phyloP scores from a whole-genome alignment of 2,888 invertebrate species.

The Cecidostiba fungosa region DNA sequence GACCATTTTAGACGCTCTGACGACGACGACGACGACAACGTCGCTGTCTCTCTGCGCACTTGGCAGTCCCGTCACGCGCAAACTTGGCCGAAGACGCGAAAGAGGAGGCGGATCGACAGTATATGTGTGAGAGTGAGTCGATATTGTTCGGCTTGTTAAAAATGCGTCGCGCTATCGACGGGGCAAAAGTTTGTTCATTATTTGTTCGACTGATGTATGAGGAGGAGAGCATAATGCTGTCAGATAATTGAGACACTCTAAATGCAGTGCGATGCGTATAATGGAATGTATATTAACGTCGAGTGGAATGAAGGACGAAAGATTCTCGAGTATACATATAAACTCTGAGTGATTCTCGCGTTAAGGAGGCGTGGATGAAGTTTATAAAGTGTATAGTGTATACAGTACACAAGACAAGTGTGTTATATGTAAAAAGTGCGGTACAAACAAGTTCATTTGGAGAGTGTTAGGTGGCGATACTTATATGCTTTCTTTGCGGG shows the following conservation, averaged over 20 bases:
- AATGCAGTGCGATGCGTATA: not conserved
- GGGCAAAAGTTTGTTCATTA: slow-evolving; percentile 2
- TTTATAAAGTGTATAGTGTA: no score
- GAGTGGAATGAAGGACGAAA: no score
- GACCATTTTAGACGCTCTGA: slow-evolving; percentile 12
- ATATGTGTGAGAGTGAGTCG: not conserved
- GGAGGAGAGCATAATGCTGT: not conserved
- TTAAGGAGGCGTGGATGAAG: no score
- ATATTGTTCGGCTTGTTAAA: not conserved
- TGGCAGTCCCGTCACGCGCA: slow-evolving; percentile 58
- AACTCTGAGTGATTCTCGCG: no score
- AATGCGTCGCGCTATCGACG: not conserved
- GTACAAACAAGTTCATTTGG: not conserved
- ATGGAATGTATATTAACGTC: not conserved
- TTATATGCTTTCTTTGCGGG: not conserved
- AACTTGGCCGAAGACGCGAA: slow-evolving; percentile 48
- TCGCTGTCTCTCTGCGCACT: slow-evolving; percentile 45
- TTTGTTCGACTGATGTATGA: not conserved
- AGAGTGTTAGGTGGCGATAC: not conserved
- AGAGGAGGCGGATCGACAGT: not conserved
- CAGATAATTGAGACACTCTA: not conserved
- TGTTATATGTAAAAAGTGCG: not conserved
- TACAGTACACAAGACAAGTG: no score
- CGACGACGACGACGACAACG: slow-evolving; percentile 9
- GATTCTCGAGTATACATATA: no score